Evolutionary conservation across 2,113 vertebrate species (phyloP).

Genomic region (Fukomys damarensis): DNA sequence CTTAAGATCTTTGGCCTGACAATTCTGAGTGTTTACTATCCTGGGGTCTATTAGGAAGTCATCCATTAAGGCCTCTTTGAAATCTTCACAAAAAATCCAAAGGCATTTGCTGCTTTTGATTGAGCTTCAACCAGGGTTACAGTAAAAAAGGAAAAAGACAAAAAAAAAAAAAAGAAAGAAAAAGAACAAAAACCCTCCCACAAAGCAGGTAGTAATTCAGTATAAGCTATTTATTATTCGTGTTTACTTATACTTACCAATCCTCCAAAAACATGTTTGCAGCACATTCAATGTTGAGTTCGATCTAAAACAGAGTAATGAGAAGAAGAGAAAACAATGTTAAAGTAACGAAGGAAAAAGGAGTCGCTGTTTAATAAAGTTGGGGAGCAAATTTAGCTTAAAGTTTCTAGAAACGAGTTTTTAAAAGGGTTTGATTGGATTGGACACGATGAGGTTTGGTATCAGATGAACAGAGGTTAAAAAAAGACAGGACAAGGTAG

Average conservation of each 20-base stretch:
- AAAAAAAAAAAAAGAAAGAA: background rate
- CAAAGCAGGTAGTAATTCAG: background rate
- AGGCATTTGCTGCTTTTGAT: background rate
- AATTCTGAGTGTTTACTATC: constrained; percentile 52
- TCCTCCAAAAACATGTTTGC: background rate
- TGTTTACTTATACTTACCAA: background rate
- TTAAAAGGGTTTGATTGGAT: background rate
- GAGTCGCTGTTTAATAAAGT: background rate
- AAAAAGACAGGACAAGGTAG: background rate
- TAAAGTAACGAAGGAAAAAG: background rate
- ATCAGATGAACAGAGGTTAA: background rate
- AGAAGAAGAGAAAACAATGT: background rate
- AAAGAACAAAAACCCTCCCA: background rate
- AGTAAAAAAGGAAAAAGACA: background rate
- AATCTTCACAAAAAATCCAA: constrained; percentile 42
- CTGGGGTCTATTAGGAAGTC: constrained; percentile 31
- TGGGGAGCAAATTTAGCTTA: background rate
- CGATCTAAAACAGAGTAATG: background rate
- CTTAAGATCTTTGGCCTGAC: constrained; percentile 41
- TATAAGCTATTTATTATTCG: background rate
- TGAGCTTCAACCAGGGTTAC: background rate
- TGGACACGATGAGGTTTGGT: background rate
- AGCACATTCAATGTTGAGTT: background rate
- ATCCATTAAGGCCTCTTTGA: constrained; percentile 29
- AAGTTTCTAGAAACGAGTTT: background rate